phyloP scores from a whole-genome alignment of 2,888 invertebrate genomes.

The Xylophagus ater region DNA sequence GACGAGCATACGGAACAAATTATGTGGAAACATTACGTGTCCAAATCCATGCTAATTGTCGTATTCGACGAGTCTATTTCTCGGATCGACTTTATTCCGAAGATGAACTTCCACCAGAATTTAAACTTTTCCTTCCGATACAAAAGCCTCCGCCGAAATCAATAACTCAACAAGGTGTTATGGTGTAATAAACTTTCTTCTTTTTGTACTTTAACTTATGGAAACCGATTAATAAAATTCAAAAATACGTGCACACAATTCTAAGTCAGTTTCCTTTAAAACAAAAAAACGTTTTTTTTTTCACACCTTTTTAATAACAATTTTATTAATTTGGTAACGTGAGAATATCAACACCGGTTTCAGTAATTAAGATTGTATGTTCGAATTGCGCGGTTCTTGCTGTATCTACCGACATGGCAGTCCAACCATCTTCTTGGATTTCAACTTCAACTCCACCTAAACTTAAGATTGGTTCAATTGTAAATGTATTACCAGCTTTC shows the following conservation, averaged over 20 bases:
- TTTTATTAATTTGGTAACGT: slow-evolving; percentile 42
- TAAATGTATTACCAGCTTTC: slow-evolving; percentile 87
- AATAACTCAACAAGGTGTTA: slow-evolving; percentile 18
- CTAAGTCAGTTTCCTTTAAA: too few species aligned
- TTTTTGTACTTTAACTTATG: too few species aligned
- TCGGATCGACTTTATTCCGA: slow-evolving; percentile 88
- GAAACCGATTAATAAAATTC: too few species aligned
- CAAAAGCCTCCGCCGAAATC: slow-evolving; percentile 47
- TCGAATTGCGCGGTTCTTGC: slow-evolving; percentile 83
- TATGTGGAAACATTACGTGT: slow-evolving; percentile 85
- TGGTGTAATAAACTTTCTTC: too few species aligned
- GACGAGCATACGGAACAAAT: slow-evolving; percentile 90
- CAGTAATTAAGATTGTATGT: slow-evolving; percentile 79
- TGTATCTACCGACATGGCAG: slow-evolving; percentile 70
- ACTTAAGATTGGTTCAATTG: slow-evolving; percentile 81
- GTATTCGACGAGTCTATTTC: slow-evolving; percentile 80
- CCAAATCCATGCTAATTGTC: slow-evolving; percentile 92
- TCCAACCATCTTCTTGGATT: slow-evolving; percentile 84
- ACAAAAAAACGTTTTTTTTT: too few species aligned
- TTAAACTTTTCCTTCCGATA: slow-evolving; percentile 89
- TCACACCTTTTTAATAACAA: too few species aligned
- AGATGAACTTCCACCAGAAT: slow-evolving; percentile 90
- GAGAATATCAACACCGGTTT: slow-evolving; percentile 64
- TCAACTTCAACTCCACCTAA: slow-evolving; percentile 58
- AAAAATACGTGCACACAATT: too few species aligned